Base-by-base conservation (phyloP, 1,140 invertebrate species). In the Drosophila malerkotliana region DNA sequence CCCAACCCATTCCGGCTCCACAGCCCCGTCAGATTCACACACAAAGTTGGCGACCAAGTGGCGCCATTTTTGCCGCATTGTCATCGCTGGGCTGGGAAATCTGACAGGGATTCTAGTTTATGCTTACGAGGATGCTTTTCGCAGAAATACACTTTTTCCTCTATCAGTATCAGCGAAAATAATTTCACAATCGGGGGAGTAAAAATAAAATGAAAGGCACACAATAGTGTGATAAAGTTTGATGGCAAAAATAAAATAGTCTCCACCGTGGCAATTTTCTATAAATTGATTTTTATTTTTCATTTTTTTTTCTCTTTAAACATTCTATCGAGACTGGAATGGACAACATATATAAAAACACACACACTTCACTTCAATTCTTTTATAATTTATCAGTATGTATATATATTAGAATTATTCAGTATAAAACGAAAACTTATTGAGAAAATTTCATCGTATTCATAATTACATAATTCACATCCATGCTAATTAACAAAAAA, bases 61-160 rank as follows among this genome's bases (percentile, higher is more conserved):
- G 83, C 83, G 83, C 83, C 83, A 88, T 88, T 88, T 88, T 88
- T 88, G 83, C 76, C 83, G 83, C 84, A 88, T 77, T 83, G 63
- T 67, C 61, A 69, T 57, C 60, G 47, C 18, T 18, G 7, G 39
- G 39, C 39, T 47, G 44, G 45, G 15, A 28, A 4, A 32, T 54
- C 37, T 67, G 63, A 64, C 63, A 64, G 47, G 60, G 54, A 62
- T 59, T 72, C 39, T 76, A 76, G 51, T 62, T 61, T 69, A 69
- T 64, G 54, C 48, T 71, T 72, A 60, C 49, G 58, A 44, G 51
- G 45, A 71, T 21, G 21, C 60, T 77, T 62, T 77, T 45, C 21
- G 9, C 26, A 56, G 53, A 67, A 67, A 73, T 73, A 72, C 63
- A 75, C 39, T 75, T 74, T 75, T 75, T 68, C n/a, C 48, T 28